Base-by-base conservation (phyloP, 2,797 vertebrate genomes). In the Sebastes paucispinis region DNA sequence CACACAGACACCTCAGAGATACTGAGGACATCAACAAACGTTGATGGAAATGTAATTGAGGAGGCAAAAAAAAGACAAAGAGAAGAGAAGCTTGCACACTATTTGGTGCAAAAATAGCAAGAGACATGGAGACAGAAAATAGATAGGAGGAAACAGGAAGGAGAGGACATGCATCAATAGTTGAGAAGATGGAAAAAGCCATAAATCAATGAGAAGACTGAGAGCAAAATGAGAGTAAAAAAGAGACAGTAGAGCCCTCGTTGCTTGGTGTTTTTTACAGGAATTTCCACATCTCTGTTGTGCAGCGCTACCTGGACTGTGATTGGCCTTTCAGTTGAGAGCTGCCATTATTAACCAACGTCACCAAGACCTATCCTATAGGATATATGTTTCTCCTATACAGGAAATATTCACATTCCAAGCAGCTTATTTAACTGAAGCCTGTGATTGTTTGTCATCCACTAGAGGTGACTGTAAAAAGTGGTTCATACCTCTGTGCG, bases 231-330 rank as follows among this genome's bases (percentile, higher is more conserved):
- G 13, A 64, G 4, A 59, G 54, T 20, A 14, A 22, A 39, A 36
- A 25, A 50, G n/a, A 39, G 31, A 69, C 31, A n/a, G 18, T 0
- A 47, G 63, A 24, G 3, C 11, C 4, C 3, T 27, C 1, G 9
- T 43, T 59, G 31, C 36, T 27, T 43, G 25, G 25, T 24, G 54
- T 24, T 68, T 58, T 73, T 66, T 18, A 55, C 12, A 20, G 73
- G 82, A 55, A 70, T 59, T 18, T 73, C 57, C 31, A 69, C 47
- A n/a, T 24, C n/a, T 8, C 14, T 31, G 47, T 43, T 43, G 39
- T 43, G 39, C 14, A 6, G 39, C 13, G 2, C 13, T 43, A 43
- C 39, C 13, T 43, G 1, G 5, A 6, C 39, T 43, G 39, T 43
- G 39, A 43, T 43, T 43, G 39, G 13, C 39, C 39, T 43, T 43